Evolutionary conservation across 2,888 invertebrate genomes (phyloP).

Genomic region (Cheilosia variabilis): DNA sequence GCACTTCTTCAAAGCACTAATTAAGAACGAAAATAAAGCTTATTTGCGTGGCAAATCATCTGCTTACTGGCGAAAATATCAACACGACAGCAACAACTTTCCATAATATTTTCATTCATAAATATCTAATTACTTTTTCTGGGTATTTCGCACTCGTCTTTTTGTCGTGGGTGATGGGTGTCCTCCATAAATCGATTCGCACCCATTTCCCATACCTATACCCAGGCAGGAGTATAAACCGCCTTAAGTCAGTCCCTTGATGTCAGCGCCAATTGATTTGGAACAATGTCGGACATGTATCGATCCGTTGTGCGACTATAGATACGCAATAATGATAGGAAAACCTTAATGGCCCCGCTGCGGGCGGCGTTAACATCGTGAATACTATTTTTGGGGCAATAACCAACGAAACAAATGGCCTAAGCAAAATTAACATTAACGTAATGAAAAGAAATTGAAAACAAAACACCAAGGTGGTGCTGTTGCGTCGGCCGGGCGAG

Average conservation of each 20-base stretch:
- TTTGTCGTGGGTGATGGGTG: not conserved
- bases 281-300: slow-evolving; percentile 1
- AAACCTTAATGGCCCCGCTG: slow-evolving; percentile 13
- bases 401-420: slow-evolving; percentile 4
- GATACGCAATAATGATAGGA: not conserved
- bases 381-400: slow-evolving; percentile 7
- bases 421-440: slow-evolving; percentile 6
- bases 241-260: not conserved
- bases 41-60: slow-evolving; percentile 15
- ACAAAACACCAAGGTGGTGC: not conserved
- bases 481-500: not conserved
- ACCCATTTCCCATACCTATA: slow-evolving; percentile 16
- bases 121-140: slow-evolving; percentile 10
- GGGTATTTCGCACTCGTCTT: not conserved
- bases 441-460: slow-evolving; percentile 21
- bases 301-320: slow-evolving; percentile 5
- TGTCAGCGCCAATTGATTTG: slow-evolving; percentile 28
- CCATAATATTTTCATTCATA: slow-evolving; percentile 3
- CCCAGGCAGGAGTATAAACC: not conserved
- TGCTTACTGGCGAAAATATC: not conserved
- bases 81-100: not conserved
- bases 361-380: not conserved
- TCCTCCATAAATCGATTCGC: slow-evolving; percentile 31
- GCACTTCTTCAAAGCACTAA: not conserved
- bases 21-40: not conserved